Conservation (phyloP, 2,888 invertebrate species). For the Dryomyza anilis region DNA sequence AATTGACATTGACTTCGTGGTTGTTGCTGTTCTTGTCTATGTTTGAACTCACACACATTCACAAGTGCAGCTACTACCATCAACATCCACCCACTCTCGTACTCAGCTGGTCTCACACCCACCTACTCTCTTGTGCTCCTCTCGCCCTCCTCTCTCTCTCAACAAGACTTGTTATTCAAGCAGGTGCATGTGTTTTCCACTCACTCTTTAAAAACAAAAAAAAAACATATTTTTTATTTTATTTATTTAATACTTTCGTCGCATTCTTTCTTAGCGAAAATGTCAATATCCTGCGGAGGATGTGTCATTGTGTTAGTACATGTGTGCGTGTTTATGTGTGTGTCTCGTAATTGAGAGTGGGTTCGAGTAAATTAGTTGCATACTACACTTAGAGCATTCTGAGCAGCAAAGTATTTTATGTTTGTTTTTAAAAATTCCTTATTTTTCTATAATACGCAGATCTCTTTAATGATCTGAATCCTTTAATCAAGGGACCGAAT, state of each 20-base stretch:
- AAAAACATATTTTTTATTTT: too few relatives aligned
- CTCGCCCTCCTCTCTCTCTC: not conserved
- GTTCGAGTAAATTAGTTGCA: conserved; percentile 7
- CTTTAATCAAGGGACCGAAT: too few relatives aligned
- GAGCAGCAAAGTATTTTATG: not conserved
- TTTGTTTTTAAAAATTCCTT: too few relatives aligned
- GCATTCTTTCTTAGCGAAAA: conserved; percentile 13
- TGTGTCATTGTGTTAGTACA: conserved; percentile 14
- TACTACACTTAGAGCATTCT: conserved; percentile 9
- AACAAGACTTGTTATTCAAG: not conserved
- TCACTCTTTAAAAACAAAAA: too few relatives aligned
- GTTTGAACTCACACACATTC: conserved; percentile 12
- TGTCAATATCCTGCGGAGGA: conserved; percentile 28
- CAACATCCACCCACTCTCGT: not conserved
- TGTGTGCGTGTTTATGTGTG: not conserved
- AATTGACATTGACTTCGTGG: conserved; percentile 26
- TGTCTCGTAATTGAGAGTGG: not conserved
- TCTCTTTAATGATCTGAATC: too few relatives aligned
- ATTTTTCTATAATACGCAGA: too few relatives aligned
- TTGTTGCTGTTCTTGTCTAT: conserved; percentile 5
- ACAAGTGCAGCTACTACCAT: conserved; percentile 1
- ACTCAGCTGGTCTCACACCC: not conserved
- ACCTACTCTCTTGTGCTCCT: not conserved
- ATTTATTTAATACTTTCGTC: conserved; percentile 3
- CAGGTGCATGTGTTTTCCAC: not conserved